Evolutionary conservation across 2,113 vertebrate species (phyloP).

Genomic region (Myodes glareolus): DNA sequence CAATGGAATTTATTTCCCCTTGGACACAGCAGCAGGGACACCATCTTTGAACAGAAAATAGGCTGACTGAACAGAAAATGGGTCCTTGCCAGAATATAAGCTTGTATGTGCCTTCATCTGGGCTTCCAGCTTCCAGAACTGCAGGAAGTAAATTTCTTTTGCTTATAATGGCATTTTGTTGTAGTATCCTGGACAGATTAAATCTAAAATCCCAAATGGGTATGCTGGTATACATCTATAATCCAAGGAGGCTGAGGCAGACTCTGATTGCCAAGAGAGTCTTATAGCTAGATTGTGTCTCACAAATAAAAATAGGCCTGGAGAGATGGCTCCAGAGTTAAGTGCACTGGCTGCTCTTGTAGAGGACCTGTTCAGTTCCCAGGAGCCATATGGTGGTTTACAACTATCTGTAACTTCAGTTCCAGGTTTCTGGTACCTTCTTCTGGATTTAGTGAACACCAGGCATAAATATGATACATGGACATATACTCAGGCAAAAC

Average conservation of each 20-base stretch:
- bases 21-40: not conserved
- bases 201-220: not conserved
- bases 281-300: not conserved
- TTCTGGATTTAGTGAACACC: not conserved
- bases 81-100: not conserved
- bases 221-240: not conserved
- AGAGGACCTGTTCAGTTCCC: not conserved
- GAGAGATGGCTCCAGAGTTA: not conserved
- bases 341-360: not conserved
- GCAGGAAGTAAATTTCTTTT: not conserved
- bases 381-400: not conserved
- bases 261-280: not conserved
- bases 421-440: not conserved
- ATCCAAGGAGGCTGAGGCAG: not conserved
- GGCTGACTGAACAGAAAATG: not conserved
- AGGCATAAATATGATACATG: not conserved
- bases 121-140: not conserved
- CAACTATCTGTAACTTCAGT: not conserved
- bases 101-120: not conserved
- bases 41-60: not conserved
- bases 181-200: not conserved
- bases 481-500: not conserved
- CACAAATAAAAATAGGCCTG: not conserved
- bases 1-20: not conserved
- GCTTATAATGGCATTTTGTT: not conserved